phyloP scores from a whole-genome alignment of 2,888 invertebrate genomes.

The Apomyelois bistriatella region DNA sequence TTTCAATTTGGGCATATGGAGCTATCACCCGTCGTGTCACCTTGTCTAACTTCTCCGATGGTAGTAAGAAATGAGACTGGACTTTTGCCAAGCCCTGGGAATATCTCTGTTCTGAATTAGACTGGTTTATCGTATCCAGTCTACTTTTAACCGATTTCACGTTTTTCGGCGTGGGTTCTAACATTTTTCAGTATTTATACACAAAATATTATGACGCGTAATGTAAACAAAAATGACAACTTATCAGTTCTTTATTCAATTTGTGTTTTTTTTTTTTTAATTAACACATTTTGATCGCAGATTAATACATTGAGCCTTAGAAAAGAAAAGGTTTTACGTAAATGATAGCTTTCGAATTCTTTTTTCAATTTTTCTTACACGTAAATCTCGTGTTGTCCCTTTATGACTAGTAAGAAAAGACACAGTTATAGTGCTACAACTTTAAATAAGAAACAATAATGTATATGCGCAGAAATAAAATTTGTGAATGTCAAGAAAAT shows the following conservation, averaged over 20 bases:
- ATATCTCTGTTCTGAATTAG: conserved; percentile 19
- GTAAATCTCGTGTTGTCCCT: too few species aligned
- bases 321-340: neutral
- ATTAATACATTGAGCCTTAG: neutral
- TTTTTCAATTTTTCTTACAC: too few species aligned
- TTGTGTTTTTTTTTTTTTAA: conserved; percentile 1
- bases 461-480: too few species aligned
- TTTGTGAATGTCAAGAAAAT: too few species aligned
- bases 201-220: neutral
- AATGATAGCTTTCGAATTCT: too few species aligned
- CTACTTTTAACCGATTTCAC: conserved; percentile 48
- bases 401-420: too few species aligned
- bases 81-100: conserved; percentile 34
- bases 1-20: conserved; percentile 75
- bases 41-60: conserved; percentile 70
- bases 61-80: conserved; percentile 63
- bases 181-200: neutral
- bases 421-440: too few species aligned
- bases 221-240: conserved; percentile 7
- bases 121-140: conserved; percentile 36
- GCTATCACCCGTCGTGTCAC: conserved; percentile 80
- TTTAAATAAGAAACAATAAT: too few species aligned
- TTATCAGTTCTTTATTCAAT: conserved; percentile 10
- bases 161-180: conserved; percentile 37
- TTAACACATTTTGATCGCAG: neutral